Base-by-base conservation (phyloP, 2,797 vertebrate genomes). In the Oreonectes daqikongensis region DNA sequence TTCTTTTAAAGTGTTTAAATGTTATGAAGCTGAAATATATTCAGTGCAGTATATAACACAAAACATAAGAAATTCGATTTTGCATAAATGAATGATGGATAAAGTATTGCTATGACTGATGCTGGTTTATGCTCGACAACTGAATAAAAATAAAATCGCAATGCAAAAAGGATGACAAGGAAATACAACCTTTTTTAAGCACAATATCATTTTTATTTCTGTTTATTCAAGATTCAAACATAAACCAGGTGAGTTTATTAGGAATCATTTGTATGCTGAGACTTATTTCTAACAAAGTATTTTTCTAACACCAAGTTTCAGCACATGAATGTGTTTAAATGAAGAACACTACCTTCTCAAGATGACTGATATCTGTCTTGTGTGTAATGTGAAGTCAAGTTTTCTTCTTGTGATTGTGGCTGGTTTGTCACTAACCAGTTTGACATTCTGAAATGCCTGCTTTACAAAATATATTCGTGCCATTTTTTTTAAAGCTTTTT, bases 331-430 rank as follows among this genome's bases (percentile, higher is more conserved):
- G 55, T 60, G 40, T 75, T 40, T 40, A 57, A 17, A 66, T 75
- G 50, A 75, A 55, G 61, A 66, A 75, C 61, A 75, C 30, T 42
- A 75, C 35, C 72, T 65, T 46, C 48, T 28, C 46, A 20, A 22
- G 32, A 42, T 42, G 30, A 50, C 17, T 17, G 15, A n/a, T 46
- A 11, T 15, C 40, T 24, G 17, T 38, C 18, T 35, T 64, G 18
- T 50, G 3, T 50, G 18, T 57, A 26, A 57, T 57, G 5, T 57
- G 24, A 26, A 26, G 50, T 22, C 20, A 53, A 1, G 38, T 52
- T 12, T 71, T 57, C 42, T n/a, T 44, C 17, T 30, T 2, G 28
- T 17, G 35, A 26, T 28, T 44, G 68, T 26, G 40, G 55, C 22
- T 0, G 24, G 18, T 18, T 10, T 46, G 20, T 73, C 42, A 28